Base-by-base conservation (phyloP, 1,140 invertebrate species). In the Capitella teleta region DNA sequence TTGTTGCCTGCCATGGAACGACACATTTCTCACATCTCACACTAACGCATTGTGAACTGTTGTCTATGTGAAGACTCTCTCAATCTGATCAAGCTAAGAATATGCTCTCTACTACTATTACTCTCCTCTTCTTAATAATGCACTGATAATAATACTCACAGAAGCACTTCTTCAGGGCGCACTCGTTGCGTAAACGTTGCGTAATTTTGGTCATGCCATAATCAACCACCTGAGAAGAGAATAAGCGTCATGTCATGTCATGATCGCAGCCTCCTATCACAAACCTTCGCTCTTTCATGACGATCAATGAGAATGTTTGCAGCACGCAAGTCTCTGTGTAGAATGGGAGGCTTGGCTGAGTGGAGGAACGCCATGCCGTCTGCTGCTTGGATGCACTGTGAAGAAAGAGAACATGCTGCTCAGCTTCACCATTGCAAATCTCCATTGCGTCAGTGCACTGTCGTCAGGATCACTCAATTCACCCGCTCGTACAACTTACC, bases 301-400 rank as follows among this genome's bases (percentile, higher is more conserved):
- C 60, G 51, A 25, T 52, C 59, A 62, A 98, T 96, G 74, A 98
- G 98, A 70, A 98, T 94, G 78, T 98, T 98, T 75, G 97, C 94
- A 78, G 94, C 98, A 53, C 79, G 76, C n/a, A 81, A 62, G 61
- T 81, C 79, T 26, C 79, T 80, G 76, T 98, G 95, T 65, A 98
- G 95, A 59, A 98, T 95, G 24, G 92, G 90, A 36, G 94, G 93
- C 48, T 86, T 84, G 57, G 92, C 79, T 21, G 92, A 95, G 73
- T 98, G 94, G 40, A 98, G 78, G 72, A 97, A 98, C 57, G 87
- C 85, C 43, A 98, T 77, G 47, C 94, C 95, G 74, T 97, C 65
- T 37, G 65, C 61, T 34, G 61, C 55, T 47, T 66, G 64, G 19
- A 50, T 38, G 53, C 63, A 62, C 67, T 69, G 54, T n/a, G n/a